phyloP scores from a whole-genome alignment of 2,888 invertebrate genomes.

The Notodromas monacha region DNA sequence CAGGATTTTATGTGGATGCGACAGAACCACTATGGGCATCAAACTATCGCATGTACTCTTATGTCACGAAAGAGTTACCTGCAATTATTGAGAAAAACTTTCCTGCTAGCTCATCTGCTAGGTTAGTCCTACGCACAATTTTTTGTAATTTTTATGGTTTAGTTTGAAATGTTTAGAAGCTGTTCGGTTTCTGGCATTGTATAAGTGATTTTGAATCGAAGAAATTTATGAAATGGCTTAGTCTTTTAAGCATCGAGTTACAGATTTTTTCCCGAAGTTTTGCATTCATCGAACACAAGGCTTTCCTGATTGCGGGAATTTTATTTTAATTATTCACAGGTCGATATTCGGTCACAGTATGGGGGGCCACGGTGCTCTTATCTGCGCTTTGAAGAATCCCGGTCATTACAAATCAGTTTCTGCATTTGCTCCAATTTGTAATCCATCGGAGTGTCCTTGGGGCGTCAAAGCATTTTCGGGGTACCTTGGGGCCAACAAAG shows the following conservation, averaged over 20 bases:
- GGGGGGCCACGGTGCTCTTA: constrained; percentile 89
- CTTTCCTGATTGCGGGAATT: too few species aligned
- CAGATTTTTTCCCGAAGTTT: too few species aligned
- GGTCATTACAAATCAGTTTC: constrained; percentile 31
- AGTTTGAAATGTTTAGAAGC: too few species aligned
- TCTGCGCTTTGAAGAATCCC: constrained; percentile 63
- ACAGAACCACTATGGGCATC: constrained; percentile 59
- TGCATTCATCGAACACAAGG: too few species aligned
- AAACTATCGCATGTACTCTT: constrained; percentile 79
- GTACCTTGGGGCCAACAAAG: constrained; percentile 32
- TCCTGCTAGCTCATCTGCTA: constrained; percentile 22
- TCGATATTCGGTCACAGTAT: too few species aligned
- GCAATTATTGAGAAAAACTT: constrained; percentile 40
- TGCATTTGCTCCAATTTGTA: constrained; percentile 76
- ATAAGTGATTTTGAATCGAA: constrained; percentile 13
- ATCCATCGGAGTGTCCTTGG: constrained; percentile 54
- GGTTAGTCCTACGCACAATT: too few species aligned
- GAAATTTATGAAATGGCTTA: too few species aligned
- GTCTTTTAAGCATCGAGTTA: too few species aligned
- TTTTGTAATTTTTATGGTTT: too few species aligned
- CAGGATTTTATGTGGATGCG: constrained; percentile 84
- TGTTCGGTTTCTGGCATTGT: constrained; percentile 20
- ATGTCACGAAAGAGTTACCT: constrained; percentile 57
- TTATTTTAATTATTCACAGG: too few species aligned
- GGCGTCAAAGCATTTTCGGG: constrained; percentile 45